These are phyloP conservation scores for Entomobrya proxima DNA, from an alignment of 2,888 invertebrate genomes.

Conservation along the genomic window DNA sequence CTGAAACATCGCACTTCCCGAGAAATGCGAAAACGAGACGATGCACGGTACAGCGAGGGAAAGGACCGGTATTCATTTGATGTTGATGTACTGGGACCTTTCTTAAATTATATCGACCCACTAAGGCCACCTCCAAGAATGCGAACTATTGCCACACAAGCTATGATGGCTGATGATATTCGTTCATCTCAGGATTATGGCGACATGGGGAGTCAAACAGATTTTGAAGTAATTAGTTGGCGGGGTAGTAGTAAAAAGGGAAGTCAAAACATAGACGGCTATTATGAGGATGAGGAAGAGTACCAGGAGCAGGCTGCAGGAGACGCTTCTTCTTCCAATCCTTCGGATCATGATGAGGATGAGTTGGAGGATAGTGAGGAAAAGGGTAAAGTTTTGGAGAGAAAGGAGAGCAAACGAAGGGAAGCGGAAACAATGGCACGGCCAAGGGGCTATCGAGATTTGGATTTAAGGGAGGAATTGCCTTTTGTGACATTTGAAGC, in stretches of 20 bases:
- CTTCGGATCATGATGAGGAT: slow-evolving; percentile 21
- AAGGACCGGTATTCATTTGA: slow-evolving; percentile 50
- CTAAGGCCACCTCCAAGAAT: not conserved
- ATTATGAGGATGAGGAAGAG: not conserved
- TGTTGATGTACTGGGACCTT: slow-evolving; percentile 48
- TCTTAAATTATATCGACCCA: not conserved
- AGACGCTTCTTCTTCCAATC: slow-evolving; percentile 56
- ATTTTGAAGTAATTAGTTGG: not conserved
- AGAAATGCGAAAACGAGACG: not conserved
- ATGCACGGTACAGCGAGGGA: slow-evolving; percentile 30
- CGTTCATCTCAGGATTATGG: not conserved
- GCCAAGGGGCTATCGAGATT: slow-evolving; percentile 65
- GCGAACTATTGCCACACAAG: slow-evolving; percentile 35
- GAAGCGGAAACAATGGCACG: slow-evolving; percentile 52
- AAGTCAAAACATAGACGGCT: not conserved
- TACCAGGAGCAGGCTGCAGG: slow-evolving; percentile 23
- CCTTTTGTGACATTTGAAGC: slow-evolving; percentile 45
- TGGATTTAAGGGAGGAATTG: slow-evolving; percentile 55
- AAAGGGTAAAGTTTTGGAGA: slow-evolving; percentile 20
- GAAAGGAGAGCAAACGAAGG: slow-evolving; percentile 54
- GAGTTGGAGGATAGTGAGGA: slow-evolving; percentile 6
- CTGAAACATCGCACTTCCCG: not conserved
- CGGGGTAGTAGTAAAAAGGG: not conserved
- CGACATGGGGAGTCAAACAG: slow-evolving; percentile 29
- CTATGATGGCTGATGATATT: not conserved